phyloP scores from a whole-genome alignment of 2,113 vertebrate species.

The Catagonus wagneri region DNA sequence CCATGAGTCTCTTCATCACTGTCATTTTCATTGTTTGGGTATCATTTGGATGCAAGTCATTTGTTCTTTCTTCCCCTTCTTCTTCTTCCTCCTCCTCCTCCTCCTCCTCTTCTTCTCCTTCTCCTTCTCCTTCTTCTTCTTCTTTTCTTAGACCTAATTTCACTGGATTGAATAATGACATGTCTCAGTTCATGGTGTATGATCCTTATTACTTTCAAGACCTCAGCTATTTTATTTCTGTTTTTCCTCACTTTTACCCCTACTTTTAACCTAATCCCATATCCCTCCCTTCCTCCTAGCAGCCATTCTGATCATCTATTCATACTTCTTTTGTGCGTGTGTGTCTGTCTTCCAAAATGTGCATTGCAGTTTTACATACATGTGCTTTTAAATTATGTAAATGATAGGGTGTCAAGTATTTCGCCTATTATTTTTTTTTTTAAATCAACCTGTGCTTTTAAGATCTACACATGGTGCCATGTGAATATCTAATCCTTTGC shows the following conservation, averaged over 20 bases:
- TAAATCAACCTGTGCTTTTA: not conserved
- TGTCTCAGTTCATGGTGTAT: not conserved
- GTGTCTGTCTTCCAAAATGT: not conserved
- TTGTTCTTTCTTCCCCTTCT: not conserved
- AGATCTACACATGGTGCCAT: not conserved
- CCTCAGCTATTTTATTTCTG: not conserved
- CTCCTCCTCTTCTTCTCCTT: too few species aligned
- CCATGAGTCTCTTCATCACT: not conserved
- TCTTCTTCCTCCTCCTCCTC: too few species aligned
- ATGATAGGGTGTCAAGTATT: not conserved
- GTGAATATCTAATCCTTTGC: not conserved
- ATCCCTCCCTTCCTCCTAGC: not conserved
- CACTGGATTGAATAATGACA: not conserved
- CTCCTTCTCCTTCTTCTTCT: too few species aligned
- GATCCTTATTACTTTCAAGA: not conserved
- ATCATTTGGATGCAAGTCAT: not conserved
- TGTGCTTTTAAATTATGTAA: not conserved
- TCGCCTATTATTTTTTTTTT: not conserved
- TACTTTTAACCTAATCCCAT: not conserved
- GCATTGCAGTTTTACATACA: not conserved
- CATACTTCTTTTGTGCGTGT: not conserved
- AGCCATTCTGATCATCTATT: not conserved
- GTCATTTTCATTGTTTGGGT: not conserved
- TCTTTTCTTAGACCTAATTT: constrained; percentile 1
- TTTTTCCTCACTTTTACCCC: not conserved